phyloP scores from a whole-genome alignment of 1,140 invertebrate genomes.

The Drosophila serrata region DNA sequence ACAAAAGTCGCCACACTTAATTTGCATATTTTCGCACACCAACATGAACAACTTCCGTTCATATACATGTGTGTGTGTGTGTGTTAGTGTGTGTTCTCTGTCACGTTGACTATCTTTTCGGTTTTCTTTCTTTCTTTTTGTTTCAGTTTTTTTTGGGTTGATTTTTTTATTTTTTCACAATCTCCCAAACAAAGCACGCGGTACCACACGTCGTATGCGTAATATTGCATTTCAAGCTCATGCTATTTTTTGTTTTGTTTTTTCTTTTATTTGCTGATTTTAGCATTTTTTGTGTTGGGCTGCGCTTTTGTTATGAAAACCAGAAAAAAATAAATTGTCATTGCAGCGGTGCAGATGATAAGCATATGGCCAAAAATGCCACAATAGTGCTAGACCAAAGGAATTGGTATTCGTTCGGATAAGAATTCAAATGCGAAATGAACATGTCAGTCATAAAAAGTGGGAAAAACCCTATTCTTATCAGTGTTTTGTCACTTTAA shows the following conservation, averaged over 20 bases:
- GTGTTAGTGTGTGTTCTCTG: constrained; percentile 56
- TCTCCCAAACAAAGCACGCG: constrained; percentile 41
- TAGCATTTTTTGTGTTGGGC: constrained; percentile 26
- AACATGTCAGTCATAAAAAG: constrained; percentile 23
- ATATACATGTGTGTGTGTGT: constrained; percentile 14
- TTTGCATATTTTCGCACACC: constrained; percentile 79
- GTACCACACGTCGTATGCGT: constrained; percentile 76
- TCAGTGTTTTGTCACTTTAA: not conserved
- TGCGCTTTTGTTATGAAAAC: constrained; percentile 67
- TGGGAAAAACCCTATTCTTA: not conserved
- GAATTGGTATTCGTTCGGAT: constrained; percentile 32
- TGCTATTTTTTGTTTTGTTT: constrained; percentile 19
- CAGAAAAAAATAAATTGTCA: constrained; percentile 67
- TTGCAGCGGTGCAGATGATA: constrained; percentile 59
- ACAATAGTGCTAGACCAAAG: constrained; percentile 22
- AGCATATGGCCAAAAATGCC: constrained; percentile 53
- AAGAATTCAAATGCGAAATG: constrained; percentile 17
- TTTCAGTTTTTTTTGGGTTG: constrained; percentile 34
- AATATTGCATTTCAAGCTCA: constrained; percentile 72
- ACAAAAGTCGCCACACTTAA: constrained; percentile 79
- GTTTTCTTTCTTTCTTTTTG: constrained; percentile 33
- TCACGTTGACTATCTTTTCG: constrained; percentile 75
- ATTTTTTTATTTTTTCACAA: constrained; percentile 47
- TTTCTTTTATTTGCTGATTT: constrained; percentile 35
- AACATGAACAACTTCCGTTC: constrained; percentile 44